phyloP scores from a whole-genome alignment of 92 coral and sea anemone species.

The Actinostola sp. region DNA sequence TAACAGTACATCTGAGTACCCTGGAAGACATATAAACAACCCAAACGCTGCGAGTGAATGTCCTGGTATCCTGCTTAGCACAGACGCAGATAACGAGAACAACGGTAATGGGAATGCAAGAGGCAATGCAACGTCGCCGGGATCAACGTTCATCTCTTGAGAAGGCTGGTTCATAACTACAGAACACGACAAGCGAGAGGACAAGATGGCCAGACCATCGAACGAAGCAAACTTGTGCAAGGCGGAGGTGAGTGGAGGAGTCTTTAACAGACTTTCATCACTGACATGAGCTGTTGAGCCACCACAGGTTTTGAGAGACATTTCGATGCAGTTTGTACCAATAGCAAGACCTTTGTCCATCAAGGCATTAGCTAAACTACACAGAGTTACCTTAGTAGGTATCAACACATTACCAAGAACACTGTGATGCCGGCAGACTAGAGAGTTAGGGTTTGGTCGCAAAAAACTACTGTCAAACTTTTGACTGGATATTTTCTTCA shows the following conservation, averaged over 20 bases:
- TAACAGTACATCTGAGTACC: conserved; percentile 79
- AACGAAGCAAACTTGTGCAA: conserved; percentile 81
- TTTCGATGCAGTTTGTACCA: conserved; percentile 71
- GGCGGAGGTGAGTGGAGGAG: conserved; percentile 61
- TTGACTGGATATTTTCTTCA: conserved; percentile 34
- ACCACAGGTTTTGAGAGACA: conserved; percentile 56
- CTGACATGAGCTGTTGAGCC: conserved; percentile 5
- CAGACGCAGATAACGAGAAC: conserved; percentile 80
- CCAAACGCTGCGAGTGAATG: conserved; percentile 97
- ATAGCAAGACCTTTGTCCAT: conserved; percentile 67
- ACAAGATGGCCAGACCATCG: conserved; percentile 85
- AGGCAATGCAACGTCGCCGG: conserved; percentile 17
- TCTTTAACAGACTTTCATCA: conserved; percentile 23
- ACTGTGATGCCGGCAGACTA: conserved; percentile 49
- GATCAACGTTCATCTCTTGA: background rate
- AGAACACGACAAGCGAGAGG: conserved; percentile 73
- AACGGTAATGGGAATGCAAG: conserved; percentile 70
- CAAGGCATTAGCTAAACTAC: conserved; percentile 65
- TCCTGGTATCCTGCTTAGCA: conserved; percentile 87
- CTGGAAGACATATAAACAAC: conserved; percentile 92
- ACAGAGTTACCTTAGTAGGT: conserved; percentile 61
- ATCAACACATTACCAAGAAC: conserved; percentile 62
- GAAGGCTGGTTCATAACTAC: conserved; percentile 41
- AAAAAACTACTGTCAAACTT: conserved; percentile 38
- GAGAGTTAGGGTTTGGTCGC: conserved; percentile 35